A percentile compares a stretch with the other conserved stretches of the same genome.
Conservation (phyloP, 2,797 vertebrate species). For the Aphelocoma californica region DNA sequence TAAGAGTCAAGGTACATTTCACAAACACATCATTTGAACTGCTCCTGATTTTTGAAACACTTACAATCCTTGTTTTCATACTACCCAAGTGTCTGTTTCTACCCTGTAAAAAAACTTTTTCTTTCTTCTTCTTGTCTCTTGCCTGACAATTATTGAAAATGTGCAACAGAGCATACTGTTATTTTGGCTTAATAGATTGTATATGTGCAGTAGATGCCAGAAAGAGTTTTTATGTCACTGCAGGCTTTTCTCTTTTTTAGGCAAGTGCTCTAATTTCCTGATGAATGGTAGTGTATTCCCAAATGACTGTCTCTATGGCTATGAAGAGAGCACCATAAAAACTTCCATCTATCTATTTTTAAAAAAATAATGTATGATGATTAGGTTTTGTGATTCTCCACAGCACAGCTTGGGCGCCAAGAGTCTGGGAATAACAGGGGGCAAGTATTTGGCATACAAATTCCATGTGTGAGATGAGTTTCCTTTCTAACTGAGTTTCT, state of each 20-base stretch:
- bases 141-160: conserved; percentile 17
- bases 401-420: not conserved
- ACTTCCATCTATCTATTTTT: conserved; percentile 7
- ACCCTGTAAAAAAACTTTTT: not conserved
- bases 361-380: not conserved
- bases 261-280: conserved; percentile 17
- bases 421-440: not conserved
- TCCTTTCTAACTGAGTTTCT: not conserved
- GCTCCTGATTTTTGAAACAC: not conserved
- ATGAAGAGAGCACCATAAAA: conserved; percentile 11
- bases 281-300: not conserved
- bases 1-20: not conserved
- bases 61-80: not conserved
- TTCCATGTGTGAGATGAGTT: not conserved
- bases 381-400: not conserved
- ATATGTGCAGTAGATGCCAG: not conserved
- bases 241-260: conserved; percentile 25
- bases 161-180: not conserved
- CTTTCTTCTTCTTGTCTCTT: not conserved
- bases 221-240: not conserved
- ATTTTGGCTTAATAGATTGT: not conserved
- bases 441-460: not conserved
- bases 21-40: not conserved
- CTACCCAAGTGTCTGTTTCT: not conserved
- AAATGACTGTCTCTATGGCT: conserved; percentile 2